Evolutionary conservation across 2,888 invertebrate genomes (phyloP), one percentile per base, ranked within the genome.

Genomic region (Agriopis leucophaearia): DNA sequence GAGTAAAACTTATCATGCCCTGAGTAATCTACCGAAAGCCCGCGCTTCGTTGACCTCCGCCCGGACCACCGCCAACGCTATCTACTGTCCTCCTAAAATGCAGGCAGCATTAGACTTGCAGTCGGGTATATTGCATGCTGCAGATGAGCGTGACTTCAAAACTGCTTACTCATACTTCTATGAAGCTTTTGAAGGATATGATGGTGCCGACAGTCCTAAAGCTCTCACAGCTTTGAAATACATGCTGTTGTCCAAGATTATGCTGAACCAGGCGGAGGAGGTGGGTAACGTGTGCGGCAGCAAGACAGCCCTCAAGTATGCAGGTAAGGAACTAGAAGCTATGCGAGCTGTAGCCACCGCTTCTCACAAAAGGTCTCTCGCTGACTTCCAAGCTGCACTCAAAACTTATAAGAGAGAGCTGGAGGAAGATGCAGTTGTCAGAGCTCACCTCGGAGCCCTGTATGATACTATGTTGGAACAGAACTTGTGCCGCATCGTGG

Each of bases 141-240:
- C 99, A n/a, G 99, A 99, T 87, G 99, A 99, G 90, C 97, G 98
- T 80, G 99, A 99, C 87, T 99, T 99, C 90, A 99, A 99, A 95
- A 99, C 99, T 66, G 99, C 99, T 54, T 99, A 99, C 93, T 99
- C 99, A 64, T 99, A 99, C 88, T 99, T 99, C 88, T 99, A 99
- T 89, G 99, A 99, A 94, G 99, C 99, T 13, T 99, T 99, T 90
- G 99, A 99, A 94, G 99, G 99, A 77, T 99, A 98, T 89, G 99
- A 99, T 90, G 99, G 98, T 76, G 97, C 99, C 6, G 98, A 99
- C 80, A 97, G 96, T 82, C 96, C 96, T 6, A 98, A 98, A 89
- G 99, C 99, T 2, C 92, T 99, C 38, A 97, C 97, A 35, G 98
- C 99, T n/a, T 94, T 99, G 16, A 99, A 99, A 88, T 99, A 99